Percentiles rank a stretch among this genome's conserved stretches.
Evolutionary conservation across 2,797 vertebrate genomes (phyloP).

Genomic region (Trematomus bernacchii): DNA sequence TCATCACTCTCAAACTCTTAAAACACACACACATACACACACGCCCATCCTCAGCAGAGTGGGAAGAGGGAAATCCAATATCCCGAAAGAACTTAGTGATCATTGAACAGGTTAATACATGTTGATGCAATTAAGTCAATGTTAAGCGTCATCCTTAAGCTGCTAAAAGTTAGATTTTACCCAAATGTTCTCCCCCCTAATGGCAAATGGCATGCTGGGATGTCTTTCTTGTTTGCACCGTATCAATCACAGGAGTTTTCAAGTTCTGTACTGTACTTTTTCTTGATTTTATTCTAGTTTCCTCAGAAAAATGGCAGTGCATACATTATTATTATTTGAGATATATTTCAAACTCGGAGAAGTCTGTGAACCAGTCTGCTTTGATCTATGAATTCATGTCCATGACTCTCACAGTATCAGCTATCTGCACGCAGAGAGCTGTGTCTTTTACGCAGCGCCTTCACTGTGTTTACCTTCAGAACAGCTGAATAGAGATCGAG

Average conservation of each 20-base stretch:
- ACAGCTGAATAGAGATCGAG: too few species aligned
- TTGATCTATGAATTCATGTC: too few species aligned
- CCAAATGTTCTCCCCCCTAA: not conserved
- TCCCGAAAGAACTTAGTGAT: not conserved
- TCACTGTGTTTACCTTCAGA: too few species aligned
- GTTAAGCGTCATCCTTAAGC: not conserved
- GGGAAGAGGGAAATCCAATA: conserved; percentile 2
- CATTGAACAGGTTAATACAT: conserved; percentile 15
- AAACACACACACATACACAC: conserved; percentile 2
- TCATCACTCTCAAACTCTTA: not conserved
- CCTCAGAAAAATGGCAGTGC: not conserved
- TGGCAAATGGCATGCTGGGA: not conserved
- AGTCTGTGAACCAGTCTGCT: too few species aligned
- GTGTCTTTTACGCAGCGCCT: too few species aligned
- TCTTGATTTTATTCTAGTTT: not conserved
- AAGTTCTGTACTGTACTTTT: not conserved
- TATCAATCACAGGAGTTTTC: too few species aligned
- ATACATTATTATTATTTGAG: too few species aligned
- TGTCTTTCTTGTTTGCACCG: not conserved
- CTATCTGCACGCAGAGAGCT: too few species aligned
- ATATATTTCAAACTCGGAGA: too few species aligned
- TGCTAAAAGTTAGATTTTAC: not conserved
- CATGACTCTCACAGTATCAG: too few species aligned
- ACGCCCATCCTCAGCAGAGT: not conserved
- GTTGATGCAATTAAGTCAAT: conserved; percentile 9